phyloP scores from a whole-genome alignment of 2,888 invertebrate genomes.

The Crioceris asparagi region DNA sequence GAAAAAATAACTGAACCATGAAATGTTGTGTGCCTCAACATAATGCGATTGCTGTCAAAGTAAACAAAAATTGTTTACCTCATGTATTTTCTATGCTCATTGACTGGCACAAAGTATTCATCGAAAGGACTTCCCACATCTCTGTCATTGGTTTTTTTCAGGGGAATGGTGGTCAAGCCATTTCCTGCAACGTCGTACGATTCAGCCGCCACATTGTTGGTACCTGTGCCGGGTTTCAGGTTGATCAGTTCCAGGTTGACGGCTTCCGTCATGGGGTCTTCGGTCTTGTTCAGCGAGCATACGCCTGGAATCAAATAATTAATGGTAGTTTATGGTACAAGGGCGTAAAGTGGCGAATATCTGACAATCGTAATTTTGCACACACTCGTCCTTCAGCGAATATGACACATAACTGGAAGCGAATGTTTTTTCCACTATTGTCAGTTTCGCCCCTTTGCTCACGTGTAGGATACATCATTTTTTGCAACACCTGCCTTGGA shows the following conservation, averaged over 20 bases:
- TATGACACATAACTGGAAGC: too few species aligned
- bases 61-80: constrained; percentile 57
- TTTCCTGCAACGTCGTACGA: constrained; percentile 30
- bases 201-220: constrained; percentile 34
- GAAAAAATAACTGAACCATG: too few species aligned
- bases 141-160: constrained; percentile 56
- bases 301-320: constrained; percentile 8
- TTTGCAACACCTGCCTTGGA: too few species aligned
- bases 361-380: too few species aligned
- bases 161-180: constrained; percentile 39
- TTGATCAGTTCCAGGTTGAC: constrained; percentile 73
- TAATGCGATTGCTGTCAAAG: too few species aligned
- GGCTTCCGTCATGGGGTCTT: constrained; percentile 47
- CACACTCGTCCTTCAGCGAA: too few species aligned
- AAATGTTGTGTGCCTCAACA: too few species aligned
- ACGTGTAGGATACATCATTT: too few species aligned
- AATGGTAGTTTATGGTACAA: too few species aligned
- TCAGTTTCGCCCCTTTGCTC: too few species aligned
- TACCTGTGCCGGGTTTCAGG: constrained; percentile 49
- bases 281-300: constrained; percentile 16
- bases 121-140: constrained; percentile 63
- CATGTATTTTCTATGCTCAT: constrained; percentile 75
- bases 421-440: too few species aligned
- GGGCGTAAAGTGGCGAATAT: too few species aligned
- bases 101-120: constrained; percentile 77